Base-by-base conservation (phyloP, 1,140 invertebrate species). In the Trachymyrmex septentrionalis region DNA sequence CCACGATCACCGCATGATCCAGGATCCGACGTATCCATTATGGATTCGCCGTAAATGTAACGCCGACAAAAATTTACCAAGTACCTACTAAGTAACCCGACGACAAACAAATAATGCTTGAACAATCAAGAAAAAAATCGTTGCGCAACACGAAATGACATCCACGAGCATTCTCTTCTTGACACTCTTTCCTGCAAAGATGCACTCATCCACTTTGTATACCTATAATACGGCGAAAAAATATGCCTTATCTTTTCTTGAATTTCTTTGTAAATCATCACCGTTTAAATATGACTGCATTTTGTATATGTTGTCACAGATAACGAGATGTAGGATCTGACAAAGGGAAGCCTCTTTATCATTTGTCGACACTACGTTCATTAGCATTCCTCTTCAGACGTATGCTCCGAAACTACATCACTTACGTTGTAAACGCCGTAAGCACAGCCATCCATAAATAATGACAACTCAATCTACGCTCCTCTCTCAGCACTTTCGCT, bases 121-220 rank as follows among this genome's bases (percentile, higher is more conserved):
- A 93, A 93, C 93, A 93, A 93, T 93, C 93, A 94, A 86, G 81
- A 85, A 82, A 88, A 57, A 30, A 66, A 76, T 69, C 59, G 66
- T 69, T 72, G 50, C 44, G 55, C 59, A 57, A 66, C n/a, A 82
- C 44, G 48, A 57, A 66, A n/a, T 55, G 10, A 69, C 16, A 44
- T 87, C 59, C 59, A 44, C 53, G 6, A 38, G 0, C 59, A 44
- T 87, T 24, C 69, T 63, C 61, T 76, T 87, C 75, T 73, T 61
- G 77, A 16, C 16, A 82, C 14, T 2, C 19, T 77, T 81, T 88
- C 69, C 10, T 24, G n/a, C 73, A 27, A 80, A n/a, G n/a, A 44
- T 55, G 7, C 12, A 55, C 24, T 59, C 27, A 16, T 66, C 48
- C 7, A 48, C 9, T 44, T 50, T 50, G 4, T 50, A n/a, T n/a